Evolutionary conservation across 2,888 invertebrate genomes (phyloP), one percentile per base, ranked within the genome.

Genomic region (Parasteatoda lunata): DNA sequence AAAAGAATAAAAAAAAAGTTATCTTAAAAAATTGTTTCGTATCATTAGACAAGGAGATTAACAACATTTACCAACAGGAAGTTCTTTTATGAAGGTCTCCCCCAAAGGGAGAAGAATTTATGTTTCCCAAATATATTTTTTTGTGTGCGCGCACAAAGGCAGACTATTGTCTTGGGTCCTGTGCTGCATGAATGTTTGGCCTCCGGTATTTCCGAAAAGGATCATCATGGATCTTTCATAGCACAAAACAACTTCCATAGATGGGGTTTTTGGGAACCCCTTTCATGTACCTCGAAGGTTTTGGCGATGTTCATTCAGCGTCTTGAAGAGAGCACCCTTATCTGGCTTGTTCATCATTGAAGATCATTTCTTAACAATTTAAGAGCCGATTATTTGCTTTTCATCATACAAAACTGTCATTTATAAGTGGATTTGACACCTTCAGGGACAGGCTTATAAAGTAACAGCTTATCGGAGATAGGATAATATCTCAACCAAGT

Each of bases 21-120:
- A 66, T 69, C 75, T 81, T 81, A 73, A 45, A 71, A 81, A 81
- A 81, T 73, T 85, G 85, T 80, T 85, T 85, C 85, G 85, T 85
- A 85, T 85, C 85, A 85, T 85, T 85, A 85, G 85, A 85, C 80
- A 77, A 80, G 76, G 80, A 85, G 85, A 85, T 85, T 85, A 85
- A 85, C 85, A 85, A 75, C 85, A 66, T 80, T 80, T 85, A 85
- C 85, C 85, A 85, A 85, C 85, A 85, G 85, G 85, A 85, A 85
- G 85, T 76, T 85, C 85, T 85, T 85, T 85, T 80, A 85, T 76
- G 65, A 71, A 84, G 79, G 65, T 70, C 76, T 75, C 71, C 77
- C 65, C 66, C 54, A 73, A 65, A 79, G 64, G 70, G 47, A 49
- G 68, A 66, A 72, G 84, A 84, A 80, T 85, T 85, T 85, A 80